Evolutionary conservation across 2,797 vertebrate species (phyloP).

Genomic region (Xenops minutus): DNA sequence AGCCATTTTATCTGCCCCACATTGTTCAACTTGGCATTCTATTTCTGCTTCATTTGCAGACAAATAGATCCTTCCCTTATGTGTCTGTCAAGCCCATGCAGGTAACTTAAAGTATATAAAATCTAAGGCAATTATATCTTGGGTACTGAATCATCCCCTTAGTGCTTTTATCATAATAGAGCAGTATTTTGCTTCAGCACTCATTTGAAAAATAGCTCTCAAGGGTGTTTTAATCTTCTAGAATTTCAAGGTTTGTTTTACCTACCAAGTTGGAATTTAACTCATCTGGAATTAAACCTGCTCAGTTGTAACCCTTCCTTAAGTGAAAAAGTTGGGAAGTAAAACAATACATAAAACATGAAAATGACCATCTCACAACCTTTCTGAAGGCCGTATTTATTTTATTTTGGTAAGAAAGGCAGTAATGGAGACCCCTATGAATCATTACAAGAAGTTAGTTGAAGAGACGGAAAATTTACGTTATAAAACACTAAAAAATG

Average conservation of each 20-base stretch:
- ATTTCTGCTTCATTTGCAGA: not conserved
- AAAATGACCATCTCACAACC: not conserved
- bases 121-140: not conserved
- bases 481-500: not conserved
- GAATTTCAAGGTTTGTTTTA: conserved; percentile 20
- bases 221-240: not conserved
- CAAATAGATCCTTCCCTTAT: not conserved
- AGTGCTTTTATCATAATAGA: not conserved
- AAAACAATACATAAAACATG: not conserved
- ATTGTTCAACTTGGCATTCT: not conserved
- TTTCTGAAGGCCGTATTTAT: not conserved
- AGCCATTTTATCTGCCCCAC: not conserved
- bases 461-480: not conserved
- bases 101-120: not conserved
- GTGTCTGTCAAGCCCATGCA: not conserved
- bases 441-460: not conserved
- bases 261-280: not conserved
- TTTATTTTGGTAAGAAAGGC: not conserved
- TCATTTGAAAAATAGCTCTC: conserved; percentile 12
- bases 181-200: not conserved
- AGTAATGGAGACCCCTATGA: not conserved
- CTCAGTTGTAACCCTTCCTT: not conserved
- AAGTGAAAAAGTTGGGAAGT: not conserved
- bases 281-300: not conserved
- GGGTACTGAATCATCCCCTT: not conserved